phyloP scores from a whole-genome alignment of 2,113 vertebrate genomes.

The Anolis carolinensis region DNA sequence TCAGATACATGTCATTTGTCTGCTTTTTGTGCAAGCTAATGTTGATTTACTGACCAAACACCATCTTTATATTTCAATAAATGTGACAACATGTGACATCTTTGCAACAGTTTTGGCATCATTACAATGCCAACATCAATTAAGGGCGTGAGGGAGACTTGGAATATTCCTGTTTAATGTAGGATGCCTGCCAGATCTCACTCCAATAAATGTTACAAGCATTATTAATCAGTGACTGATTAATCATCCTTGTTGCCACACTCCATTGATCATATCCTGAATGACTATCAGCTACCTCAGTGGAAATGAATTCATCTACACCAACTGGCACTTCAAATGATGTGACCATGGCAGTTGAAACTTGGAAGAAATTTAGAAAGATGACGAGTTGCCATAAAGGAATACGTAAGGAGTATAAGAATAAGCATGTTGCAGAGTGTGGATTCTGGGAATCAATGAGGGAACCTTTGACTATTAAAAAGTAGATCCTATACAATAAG shows the following conservation, averaged over 20 bases:
- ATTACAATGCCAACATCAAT: conserved; percentile 26
- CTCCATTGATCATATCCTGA: not conserved
- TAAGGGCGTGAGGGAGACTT: not conserved
- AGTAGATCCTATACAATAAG: not conserved
- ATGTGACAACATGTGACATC: not conserved
- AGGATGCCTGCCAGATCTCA: not conserved
- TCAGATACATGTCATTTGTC: not conserved
- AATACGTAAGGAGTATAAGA: not conserved
- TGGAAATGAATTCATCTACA: not conserved
- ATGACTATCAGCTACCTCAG: not conserved
- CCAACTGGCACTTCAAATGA: not conserved
- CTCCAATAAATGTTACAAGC: conserved; percentile 30
- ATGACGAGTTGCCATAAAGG: not conserved
- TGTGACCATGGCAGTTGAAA: not conserved
- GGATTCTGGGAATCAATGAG: not conserved
- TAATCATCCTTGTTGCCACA: conserved; percentile 17
- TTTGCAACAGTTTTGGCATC: conserved; percentile 10
- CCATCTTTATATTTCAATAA: not conserved
- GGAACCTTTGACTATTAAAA: too few relatives aligned
- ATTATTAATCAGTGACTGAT: conserved; percentile 31
- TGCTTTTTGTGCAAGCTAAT: not conserved
- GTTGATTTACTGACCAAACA: conserved; percentile 10
- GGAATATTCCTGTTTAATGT: conserved; percentile 16
- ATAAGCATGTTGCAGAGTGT: too few relatives aligned
- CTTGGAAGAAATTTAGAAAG: not conserved